A percentile compares a stretch with the other conserved stretches of the same genome.
Evolutionary conservation across 1,140 invertebrate genomes (phyloP).

Genomic region (Sesamia nonagrioides): DNA sequence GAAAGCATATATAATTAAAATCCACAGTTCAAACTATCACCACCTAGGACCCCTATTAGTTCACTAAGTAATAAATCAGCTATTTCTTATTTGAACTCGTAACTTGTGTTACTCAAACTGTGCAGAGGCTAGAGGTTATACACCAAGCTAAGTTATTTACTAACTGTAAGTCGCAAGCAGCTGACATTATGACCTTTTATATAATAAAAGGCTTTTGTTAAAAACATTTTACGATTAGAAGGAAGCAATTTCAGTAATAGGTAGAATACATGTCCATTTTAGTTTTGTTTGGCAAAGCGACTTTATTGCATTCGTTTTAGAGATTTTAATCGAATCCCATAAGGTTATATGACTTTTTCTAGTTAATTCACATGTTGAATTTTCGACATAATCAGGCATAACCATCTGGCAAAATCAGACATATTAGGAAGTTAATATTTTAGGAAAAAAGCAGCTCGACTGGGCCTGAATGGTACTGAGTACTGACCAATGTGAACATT

Average conservation of each 20-base stretch:
- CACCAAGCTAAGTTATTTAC: neutral
- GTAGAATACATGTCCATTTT: too few relatives aligned
- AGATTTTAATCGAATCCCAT: too few relatives aligned
- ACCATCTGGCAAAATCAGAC: too few relatives aligned
- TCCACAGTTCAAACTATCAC: neutral
- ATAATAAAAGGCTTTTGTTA: neutral
- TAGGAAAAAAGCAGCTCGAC: too few relatives aligned
- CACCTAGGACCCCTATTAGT: neutral
- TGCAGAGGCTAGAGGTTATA: neutral
- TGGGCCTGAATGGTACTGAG: too few relatives aligned
- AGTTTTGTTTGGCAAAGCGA: too few relatives aligned
- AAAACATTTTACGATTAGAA: neutral
- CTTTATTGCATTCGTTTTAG: too few relatives aligned
- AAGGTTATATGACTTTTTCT: too few relatives aligned
- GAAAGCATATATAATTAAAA: neutral
- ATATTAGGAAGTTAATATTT: too few relatives aligned
- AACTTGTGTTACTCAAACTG: neutral
- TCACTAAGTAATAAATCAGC: neutral
- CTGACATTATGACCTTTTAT: neutral
- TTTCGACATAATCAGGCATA: too few relatives aligned
- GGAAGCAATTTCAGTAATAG: neutral
- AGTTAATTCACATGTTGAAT: too few relatives aligned
- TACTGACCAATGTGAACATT: too few relatives aligned
- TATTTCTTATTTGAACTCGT: neutral
- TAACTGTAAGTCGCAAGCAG: neutral